These are phyloP conservation scores for Polymixis lichenea DNA, from an alignment of 2,888 invertebrate species.

Conservation along the genomic window DNA sequence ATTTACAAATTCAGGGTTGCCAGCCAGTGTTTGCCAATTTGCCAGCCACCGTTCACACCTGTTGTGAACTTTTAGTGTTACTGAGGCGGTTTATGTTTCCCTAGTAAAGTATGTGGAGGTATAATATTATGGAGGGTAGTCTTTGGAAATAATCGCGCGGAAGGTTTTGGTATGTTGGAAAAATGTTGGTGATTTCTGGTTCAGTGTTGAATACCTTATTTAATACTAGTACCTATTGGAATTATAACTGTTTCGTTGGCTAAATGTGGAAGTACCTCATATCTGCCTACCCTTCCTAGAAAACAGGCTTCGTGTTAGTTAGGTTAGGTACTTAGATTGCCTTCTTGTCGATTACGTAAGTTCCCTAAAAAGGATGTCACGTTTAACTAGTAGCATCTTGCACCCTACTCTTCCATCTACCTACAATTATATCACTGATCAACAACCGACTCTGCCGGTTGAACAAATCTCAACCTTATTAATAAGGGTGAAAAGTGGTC, in stretches of 20 bases:
- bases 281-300: neutral
- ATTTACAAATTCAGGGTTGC: slow-evolving; percentile 60
- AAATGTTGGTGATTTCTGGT: slow-evolving; percentile 10
- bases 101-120: slow-evolving; percentile 42
- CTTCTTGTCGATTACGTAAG: neutral
- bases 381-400: neutral
- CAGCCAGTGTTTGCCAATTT: slow-evolving; percentile 62
- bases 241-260: no score
- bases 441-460: neutral
- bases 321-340: neutral
- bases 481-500: neutral
- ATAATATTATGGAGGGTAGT: slow-evolving; percentile 18
- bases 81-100: slow-evolving; percentile 42
- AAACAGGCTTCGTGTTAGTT: no score
- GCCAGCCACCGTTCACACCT: slow-evolving; percentile 69
- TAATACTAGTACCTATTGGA: neutral
- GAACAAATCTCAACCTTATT: neutral
- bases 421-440: neutral
- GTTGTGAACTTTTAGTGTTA: slow-evolving; percentile 76
- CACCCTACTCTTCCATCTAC: neutral
- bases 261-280: neutral
- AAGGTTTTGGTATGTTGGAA: slow-evolving; percentile 5
- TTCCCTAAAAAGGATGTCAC: neutral
- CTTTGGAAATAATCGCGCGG: slow-evolving; percentile 30
- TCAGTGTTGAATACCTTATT: neutral